phyloP scores from a whole-genome alignment of 2,888 invertebrate species.

The Argyresthia goedartella region DNA sequence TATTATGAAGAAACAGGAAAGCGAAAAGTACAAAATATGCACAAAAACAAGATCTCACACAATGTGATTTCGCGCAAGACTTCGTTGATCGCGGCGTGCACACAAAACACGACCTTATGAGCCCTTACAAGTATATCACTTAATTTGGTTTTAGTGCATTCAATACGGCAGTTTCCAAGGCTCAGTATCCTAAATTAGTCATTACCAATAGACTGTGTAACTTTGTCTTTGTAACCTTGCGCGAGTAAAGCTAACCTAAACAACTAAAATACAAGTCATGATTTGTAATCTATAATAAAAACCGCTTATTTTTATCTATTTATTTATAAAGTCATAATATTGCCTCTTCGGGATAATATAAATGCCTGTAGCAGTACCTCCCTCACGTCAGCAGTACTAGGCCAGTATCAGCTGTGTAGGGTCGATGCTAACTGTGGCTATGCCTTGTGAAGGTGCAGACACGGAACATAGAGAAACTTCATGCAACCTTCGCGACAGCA shows the following conservation, averaged over 20 bases:
- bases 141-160: too few species aligned
- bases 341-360: too few species aligned
- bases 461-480: background rate
- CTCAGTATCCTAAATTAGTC: too few species aligned
- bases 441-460: background rate
- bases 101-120: background rate
- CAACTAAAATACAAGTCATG: constrained; percentile 1
- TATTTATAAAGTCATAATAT: background rate
- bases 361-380: too few species aligned
- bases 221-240: background rate
- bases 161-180: too few species aligned
- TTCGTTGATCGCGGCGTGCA: background rate
- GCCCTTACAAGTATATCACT: background rate
- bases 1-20: background rate
- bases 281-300: background rate
- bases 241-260: background rate
- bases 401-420: background rate
- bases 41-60: background rate
- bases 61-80: background rate
- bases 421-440: background rate
- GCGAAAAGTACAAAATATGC: background rate
- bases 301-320: background rate
- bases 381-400: background rate
- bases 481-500: background rate
- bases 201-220: background rate